Percentiles rank a stretch among this genome's conserved stretches.
phyloP scores from a whole-genome alignment of 2,888 invertebrate genomes.

The Eumacrocentrus americanus region DNA sequence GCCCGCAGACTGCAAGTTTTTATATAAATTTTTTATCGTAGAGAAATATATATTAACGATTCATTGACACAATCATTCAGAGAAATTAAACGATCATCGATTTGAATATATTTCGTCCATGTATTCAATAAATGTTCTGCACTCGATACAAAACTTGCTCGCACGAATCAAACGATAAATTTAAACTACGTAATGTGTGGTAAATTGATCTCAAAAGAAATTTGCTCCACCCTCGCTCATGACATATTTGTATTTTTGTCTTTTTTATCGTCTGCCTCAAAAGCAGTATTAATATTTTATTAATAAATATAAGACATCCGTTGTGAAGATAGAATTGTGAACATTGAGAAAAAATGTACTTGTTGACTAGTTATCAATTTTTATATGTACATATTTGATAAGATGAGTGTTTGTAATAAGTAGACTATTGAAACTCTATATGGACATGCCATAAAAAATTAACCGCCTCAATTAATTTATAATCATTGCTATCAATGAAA shows the following conservation, averaged over 20 bases:
- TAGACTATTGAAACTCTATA: conserved; percentile 21
- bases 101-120: too few species aligned
- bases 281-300: conserved; percentile 3
- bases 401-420: conserved; percentile 22
- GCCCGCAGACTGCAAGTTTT: conserved; percentile 48
- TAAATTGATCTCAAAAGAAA: neutral
- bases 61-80: neutral
- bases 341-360: conserved; percentile 14
- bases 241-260: conserved; percentile 6
- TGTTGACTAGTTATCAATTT: conserved; percentile 23
- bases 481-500: neutral
- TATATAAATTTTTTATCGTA: conserved; percentile 38
- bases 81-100: neutral
- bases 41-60: conserved; percentile 1
- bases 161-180: neutral
- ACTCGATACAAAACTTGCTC: neutral
- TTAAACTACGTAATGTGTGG: neutral
- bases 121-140: neutral
- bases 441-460: conserved; percentile 17
- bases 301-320: conserved; percentile 13
- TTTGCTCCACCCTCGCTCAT: neutral
- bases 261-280: conserved; percentile 7
- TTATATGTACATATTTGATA: conserved; percentile 23
- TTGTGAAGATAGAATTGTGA: conserved; percentile 18
- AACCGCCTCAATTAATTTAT: neutral